Evolutionary conservation across 2,113 vertebrate species (phyloP), one percentile per base, ranked within the genome.

Genomic region (Nycticryphes semicollaris): DNA sequence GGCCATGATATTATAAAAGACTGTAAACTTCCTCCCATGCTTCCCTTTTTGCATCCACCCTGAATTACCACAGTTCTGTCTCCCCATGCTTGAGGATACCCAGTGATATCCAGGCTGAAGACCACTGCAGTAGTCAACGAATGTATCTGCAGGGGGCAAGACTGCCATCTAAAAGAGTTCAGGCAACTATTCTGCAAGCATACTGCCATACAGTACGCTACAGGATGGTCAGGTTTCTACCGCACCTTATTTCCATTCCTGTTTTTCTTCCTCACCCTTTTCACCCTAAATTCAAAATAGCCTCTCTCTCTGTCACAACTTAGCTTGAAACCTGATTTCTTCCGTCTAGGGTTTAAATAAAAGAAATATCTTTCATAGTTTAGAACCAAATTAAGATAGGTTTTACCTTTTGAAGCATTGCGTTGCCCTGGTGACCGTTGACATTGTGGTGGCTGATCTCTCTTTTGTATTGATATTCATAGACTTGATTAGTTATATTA

Each of bases 351-450:
- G 12, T 45, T 20, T 73, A 60, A 84, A 86, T 37, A 62, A 91
- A 77, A 90, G 39, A 87, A 80, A 22, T 59, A 50, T 15, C 25
- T 94, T 63, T 33, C 13, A 73, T 16, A 33, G 20, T 78, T 72
- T 41, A 92, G 37, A 69, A 85, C 2, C 70, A 59, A 76, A 86
- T 86, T 14, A 87, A 87, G 27, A 47, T 20, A 30, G 12, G 13
- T 47, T 92, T 97, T 98, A 99, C 99, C 98, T 96, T 98, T 74
- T 98, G 98, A 57, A 98, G 97, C 50, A 98, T 95, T 35, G 95
- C 81, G 45, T 97, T 98, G 56, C 96, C 93, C n/a, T 98, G 97
- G 93, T 97, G 97, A 84, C 91, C 96, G 37, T 90, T 96, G 87
- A 96, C n/a, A 50, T 98, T 98, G 92, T 97, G 97, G 39, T 96